A percentile compares a stretch with the other conserved stretches of the same genome.
These are phyloP conservation scores for Pocillopora meandrina DNA, from an alignment of 92 coral and sea anemone species.

Conservation along the genomic window DNA sequence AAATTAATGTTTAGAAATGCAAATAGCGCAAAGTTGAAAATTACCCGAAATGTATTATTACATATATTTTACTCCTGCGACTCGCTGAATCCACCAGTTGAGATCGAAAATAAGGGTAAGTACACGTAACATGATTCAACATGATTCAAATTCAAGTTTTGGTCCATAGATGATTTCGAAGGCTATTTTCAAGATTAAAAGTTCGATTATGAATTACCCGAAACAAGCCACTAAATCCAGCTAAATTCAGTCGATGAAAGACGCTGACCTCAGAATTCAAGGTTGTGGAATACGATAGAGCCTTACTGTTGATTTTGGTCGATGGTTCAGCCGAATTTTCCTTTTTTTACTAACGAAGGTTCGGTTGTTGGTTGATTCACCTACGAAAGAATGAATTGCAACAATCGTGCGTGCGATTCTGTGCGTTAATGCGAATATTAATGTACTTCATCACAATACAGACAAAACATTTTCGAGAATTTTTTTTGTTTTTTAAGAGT, in stretches of 20 bases:
- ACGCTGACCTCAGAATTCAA: background rate
- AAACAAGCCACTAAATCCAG: background rate
- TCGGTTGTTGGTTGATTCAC: background rate
- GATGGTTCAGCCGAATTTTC: background rate
- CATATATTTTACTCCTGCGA: background rate
- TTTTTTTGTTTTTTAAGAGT: background rate
- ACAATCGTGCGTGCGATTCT: background rate
- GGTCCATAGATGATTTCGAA: background rate
- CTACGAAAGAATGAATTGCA: background rate
- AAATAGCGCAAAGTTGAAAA: background rate
- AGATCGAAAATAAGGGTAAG: background rate
- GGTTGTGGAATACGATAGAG: background rate
- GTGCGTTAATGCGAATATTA: background rate
- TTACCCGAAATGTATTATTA: background rate
- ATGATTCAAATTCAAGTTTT: background rate
- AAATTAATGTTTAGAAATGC: slow-evolving; percentile 1
- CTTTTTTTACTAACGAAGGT: background rate
- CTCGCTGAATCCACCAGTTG: background rate
- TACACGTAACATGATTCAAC: background rate
- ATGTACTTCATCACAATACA: background rate
- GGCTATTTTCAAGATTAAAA: too few relatives aligned
- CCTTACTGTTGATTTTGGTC: background rate
- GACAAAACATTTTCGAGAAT: background rate
- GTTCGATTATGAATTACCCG: background rate
- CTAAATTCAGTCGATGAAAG: background rate